Evolutionary conservation across 2,888 invertebrate species (phyloP), one percentile per base, ranked within the genome.

Genomic region (Acleris literana): DNA sequence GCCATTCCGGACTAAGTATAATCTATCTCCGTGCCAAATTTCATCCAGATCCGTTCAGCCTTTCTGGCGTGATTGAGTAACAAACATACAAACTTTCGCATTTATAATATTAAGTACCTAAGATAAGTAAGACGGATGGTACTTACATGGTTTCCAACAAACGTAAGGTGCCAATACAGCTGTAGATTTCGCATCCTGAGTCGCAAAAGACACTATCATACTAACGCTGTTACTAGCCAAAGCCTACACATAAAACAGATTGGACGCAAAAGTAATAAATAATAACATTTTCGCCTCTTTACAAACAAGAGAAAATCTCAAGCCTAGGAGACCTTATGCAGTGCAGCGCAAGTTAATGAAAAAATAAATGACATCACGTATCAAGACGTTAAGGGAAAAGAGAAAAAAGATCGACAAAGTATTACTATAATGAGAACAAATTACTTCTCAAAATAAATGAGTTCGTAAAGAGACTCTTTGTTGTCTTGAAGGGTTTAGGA

Each of bases 61-160:
- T n/a, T n/a, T n/a, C n/a, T n/a, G n/a, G 33, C 9, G 4, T 16
- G 5, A 46, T 16, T 13, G 6, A 6, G n/a, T n/a, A n/a, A n/a
- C n/a, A n/a, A n/a, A n/a, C n/a, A n/a, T n/a, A n/a, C n/a, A n/a
- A n/a, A n/a, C n/a, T n/a, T n/a, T n/a, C n/a, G n/a, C n/a, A n/a
- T n/a, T n/a, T n/a, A n/a, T n/a, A n/a, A n/a, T n/a, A n/a, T n/a
- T n/a, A n/a, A n/a, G n/a, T n/a, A n/a, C n/a, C n/a, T n/a, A n/a
- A 16, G 17, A 9, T 17, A 6, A 17, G 48, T 17, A 7, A 48
- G 7, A 17, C 2, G 63, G 46, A 52, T n/a, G 7, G 9, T 51
- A 84, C 88, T 87, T 74, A 91, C 91, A 72, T 64, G 70, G 67
- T 55, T 62, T 78, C 90, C 90, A 91, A 68, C 91, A 92, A 6